Evolutionary conservation across 2,888 invertebrate genomes (phyloP).

Genomic region (Drosophila kuntzei): DNA sequence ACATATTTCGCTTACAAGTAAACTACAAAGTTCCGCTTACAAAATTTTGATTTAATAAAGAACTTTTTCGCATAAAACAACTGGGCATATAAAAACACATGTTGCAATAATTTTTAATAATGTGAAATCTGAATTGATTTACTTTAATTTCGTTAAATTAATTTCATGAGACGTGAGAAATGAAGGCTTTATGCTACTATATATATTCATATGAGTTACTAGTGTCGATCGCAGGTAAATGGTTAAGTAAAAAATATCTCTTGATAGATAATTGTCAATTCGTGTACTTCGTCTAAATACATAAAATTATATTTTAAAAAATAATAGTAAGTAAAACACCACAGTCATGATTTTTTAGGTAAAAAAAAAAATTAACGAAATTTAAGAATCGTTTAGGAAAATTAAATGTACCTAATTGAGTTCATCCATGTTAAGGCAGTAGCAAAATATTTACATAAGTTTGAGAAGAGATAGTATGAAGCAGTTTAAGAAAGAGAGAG

Average conservation of each 20-base stretch:
- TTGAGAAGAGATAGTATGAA: constrained; percentile 1
- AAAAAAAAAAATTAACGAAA: constrained; percentile 55
- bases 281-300: constrained; percentile 31
- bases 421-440: constrained; percentile 32
- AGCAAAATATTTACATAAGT: constrained; percentile 75
- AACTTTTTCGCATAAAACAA: constrained; percentile 8
- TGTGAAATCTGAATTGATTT: constrained; percentile 3
- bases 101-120: neutral
- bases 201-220: constrained; percentile 7
- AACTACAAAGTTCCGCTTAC: constrained; percentile 38
- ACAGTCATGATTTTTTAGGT: constrained; percentile 79
- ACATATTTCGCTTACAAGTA: constrained; percentile 69
- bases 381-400: constrained; percentile 30
- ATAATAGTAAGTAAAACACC: constrained; percentile 83
- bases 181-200: neutral
- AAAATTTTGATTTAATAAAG: constrained; percentile 36
- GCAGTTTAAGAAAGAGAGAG: constrained; percentile 2
- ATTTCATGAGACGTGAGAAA: constrained; percentile 1
- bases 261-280: constrained; percentile 32
- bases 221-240: constrained; percentile 14
- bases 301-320: constrained; percentile 63
- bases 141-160: constrained; percentile 4
- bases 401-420: constrained; percentile 29
- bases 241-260: constrained; percentile 11
- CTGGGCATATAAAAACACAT: neutral